Evolutionary conservation across 2,113 vertebrate genomes (phyloP), one percentile per base, ranked within the genome.

Genomic region (Myiagra hebetior): DNA sequence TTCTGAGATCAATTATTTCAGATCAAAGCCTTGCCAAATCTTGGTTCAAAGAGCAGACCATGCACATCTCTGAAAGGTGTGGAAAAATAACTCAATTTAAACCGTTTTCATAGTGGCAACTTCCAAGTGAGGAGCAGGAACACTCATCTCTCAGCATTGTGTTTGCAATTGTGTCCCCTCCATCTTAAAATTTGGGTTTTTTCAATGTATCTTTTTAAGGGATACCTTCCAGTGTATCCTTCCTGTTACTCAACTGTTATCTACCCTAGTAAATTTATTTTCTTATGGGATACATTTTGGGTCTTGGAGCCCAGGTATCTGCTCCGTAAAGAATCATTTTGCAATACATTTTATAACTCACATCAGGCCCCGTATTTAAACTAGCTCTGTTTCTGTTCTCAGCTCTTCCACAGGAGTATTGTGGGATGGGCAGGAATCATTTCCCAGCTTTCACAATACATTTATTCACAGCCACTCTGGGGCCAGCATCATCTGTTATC

Each of bases 401-500:
- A 77, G 63, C 46, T 91, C 39, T 81, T 86, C 94, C 68, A 67
- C 42, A 39, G 39, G 37, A 72, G 33, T 10, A 13, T 7, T 57
- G 70, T 64, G 76, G 83, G 75, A 92, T 55, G 68, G 73, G 75
- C 86, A 89, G 69, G 35, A 95, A 76, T 79, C n/a, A 69, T 52
- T 69, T 37, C n/a, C 65, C 76, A 77, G 4, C 76, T 89, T 95
- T 91, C 91, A 77, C 74, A 95, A 91, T 47, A 28, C 35, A 4
- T 89, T 92, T 92, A 74, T 95, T 91, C 86, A 92, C 75, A 93
- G 83, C 50, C 39, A 59, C 16, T 69, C 67, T 69, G 78, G 47
- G 68, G 83, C 68, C 89, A 91, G 80, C 72, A 62, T 65, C 84
- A 74, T 78, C 65, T 87, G 78, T 90, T 91, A 93, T 91, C 94